Conservation (phyloP, 2,888 invertebrate species). For the Calephelis perditalis region DNA sequence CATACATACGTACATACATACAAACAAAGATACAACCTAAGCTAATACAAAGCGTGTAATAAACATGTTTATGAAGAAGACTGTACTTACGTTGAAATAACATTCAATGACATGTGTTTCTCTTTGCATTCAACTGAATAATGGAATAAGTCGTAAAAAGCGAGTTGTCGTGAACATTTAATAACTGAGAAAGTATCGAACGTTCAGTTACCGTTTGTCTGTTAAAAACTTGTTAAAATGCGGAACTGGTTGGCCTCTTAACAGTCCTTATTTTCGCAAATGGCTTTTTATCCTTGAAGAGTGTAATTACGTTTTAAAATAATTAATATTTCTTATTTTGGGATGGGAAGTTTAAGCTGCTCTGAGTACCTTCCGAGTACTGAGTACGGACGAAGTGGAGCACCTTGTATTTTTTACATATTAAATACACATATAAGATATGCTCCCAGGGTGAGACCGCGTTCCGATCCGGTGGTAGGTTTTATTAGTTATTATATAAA, state of each 20-base stretch:
- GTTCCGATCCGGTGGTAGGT: too few relatives aligned
- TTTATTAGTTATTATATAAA: too few relatives aligned
- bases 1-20: too few relatives aligned
- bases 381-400: too few relatives aligned
- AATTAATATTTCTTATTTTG: neutral
- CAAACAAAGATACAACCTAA: too few relatives aligned
- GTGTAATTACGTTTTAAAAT: neutral
- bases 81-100: constrained; percentile 16
- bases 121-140: constrained; percentile 22
- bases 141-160: constrained; percentile 29
- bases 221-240: constrained; percentile 39
- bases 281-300: constrained; percentile 1
- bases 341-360: neutral
- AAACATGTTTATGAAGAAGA: neutral
- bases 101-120: constrained; percentile 27
- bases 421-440: too few relatives aligned
- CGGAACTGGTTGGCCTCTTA: constrained; percentile 36
- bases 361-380: too few relatives aligned
- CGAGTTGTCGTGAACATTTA: constrained; percentile 28
- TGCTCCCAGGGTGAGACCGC: too few relatives aligned
- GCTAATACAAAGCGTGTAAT: too few relatives aligned
- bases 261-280: constrained; percentile 27
- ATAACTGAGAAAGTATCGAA: constrained; percentile 48
- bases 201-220: constrained; percentile 41
- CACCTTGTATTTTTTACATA: too few relatives aligned